Percentiles rank a stretch among this genome's conserved stretches.
phyloP scores from a whole-genome alignment of 2,888 invertebrate species.

The Eilema caniola region DNA sequence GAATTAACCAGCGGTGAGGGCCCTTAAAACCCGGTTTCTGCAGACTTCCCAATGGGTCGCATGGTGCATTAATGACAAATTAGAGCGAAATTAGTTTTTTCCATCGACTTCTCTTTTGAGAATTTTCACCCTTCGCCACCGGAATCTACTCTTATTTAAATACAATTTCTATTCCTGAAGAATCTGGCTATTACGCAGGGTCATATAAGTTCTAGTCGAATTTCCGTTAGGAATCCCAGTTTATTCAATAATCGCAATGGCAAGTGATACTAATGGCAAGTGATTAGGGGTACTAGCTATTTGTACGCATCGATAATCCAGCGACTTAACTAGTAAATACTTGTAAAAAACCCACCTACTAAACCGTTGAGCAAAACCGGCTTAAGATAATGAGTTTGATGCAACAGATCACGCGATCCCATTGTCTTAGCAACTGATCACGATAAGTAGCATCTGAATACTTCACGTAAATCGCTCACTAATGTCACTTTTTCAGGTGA shows the following conservation, averaged over 20 bases:
- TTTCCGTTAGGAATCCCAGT: neutral
- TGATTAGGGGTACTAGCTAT: neutral
- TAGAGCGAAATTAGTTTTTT: too few species aligned
- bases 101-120: too few species aligned
- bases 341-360: neutral
- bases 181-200: neutral
- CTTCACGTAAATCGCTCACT: neutral
- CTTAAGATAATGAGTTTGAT: neutral
- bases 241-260: too few species aligned
- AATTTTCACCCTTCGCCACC: too few species aligned
- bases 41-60: too few species aligned
- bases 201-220: too few species aligned
- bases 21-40: too few species aligned
- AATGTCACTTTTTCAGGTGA: too few species aligned
- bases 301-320: too few species aligned
- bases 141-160: neutral
- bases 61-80: too few species aligned
- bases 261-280: neutral
- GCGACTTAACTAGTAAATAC: neutral
- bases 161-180: neutral
- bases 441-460: neutral
- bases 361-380: neutral
- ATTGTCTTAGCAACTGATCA: slow-evolving; percentile 1
- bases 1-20: too few species aligned
- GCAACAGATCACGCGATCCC: neutral